Conservation (phyloP, 2,888 invertebrate genomes). For the Nephrotoma appendiculata region DNA sequence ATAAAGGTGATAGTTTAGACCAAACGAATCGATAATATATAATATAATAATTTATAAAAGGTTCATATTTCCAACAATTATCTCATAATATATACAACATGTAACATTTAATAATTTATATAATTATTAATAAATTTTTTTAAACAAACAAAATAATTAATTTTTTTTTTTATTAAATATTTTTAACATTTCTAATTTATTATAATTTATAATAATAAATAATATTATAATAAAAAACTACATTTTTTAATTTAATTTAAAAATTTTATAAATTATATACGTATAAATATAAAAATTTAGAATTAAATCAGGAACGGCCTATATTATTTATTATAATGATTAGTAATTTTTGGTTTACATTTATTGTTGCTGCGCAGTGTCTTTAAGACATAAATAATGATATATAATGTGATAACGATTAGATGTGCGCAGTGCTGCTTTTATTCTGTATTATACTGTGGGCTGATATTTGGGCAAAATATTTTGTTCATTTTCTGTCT, state of each 20-base stretch:
- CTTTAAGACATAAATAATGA: not conserved
- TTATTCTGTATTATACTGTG: not conserved
- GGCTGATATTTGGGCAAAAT: not conserved
- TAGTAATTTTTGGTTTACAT: not conserved
- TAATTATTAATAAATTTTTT: not conserved
- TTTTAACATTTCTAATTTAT: not conserved
- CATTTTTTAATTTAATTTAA: not conserved
- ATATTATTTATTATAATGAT: not conserved
- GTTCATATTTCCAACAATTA: not conserved
- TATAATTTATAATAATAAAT: not conserved
- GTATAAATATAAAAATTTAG: not conserved
- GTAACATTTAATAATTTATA: not conserved
- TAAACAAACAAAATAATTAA: not conserved
- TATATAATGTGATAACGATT: not conserved
- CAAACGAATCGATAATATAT: not conserved
- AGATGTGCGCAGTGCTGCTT: not conserved
- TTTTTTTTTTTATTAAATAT: not conserved
- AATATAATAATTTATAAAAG: not conserved
- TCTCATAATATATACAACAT: not conserved
- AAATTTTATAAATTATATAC: not conserved
- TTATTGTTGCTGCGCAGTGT: not conserved
- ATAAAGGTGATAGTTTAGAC: not conserved
- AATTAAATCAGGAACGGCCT: not conserved
- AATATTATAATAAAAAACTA: not conserved
- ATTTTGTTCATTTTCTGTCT: no score